A percentile compares a stretch with the other conserved stretches of the same genome.
These are phyloP conservation scores for Glossophaga mutica DNA, from an alignment of 2,797 vertebrate species.

Conservation along the genomic window DNA sequence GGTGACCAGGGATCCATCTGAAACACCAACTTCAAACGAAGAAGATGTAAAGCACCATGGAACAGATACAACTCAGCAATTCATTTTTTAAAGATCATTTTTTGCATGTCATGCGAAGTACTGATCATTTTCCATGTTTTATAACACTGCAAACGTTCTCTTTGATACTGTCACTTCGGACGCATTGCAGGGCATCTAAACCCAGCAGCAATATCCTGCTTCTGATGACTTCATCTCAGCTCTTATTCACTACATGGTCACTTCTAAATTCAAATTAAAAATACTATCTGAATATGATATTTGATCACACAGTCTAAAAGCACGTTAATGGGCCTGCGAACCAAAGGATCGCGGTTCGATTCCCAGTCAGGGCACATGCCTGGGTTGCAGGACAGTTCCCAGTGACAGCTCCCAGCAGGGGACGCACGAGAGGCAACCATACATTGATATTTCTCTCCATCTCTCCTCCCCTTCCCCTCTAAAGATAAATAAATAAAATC, in stretches of 20 bases:
- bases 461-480: too few relatives aligned
- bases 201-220: background rate
- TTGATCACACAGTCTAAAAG: background rate
- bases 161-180: slow-evolving; percentile 30
- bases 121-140: slow-evolving; percentile 76
- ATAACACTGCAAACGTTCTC: slow-evolving; percentile 50
- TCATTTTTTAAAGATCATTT: slow-evolving; percentile 72
- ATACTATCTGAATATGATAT: background rate
- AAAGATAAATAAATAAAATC: too few relatives aligned
- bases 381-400: too few relatives aligned
- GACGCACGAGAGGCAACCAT: too few relatives aligned
- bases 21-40: slow-evolving; percentile 57
- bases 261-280: slow-evolving; percentile 12
- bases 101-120: slow-evolving; percentile 67
- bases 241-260: background rate
- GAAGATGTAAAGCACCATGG: slow-evolving; percentile 68
- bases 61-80: slow-evolving; percentile 63
- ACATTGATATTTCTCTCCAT: too few relatives aligned
- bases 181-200: background rate
- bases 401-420: too few relatives aligned
- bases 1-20: slow-evolving; percentile 52
- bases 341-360: too few relatives aligned
- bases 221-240: background rate
- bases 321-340: too few relatives aligned
- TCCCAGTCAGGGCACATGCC: too few relatives aligned